These are phyloP conservation scores for Loris lydekkerianus DNA, from an alignment of 2,797 vertebrate genomes.

Conservation along the genomic window DNA sequence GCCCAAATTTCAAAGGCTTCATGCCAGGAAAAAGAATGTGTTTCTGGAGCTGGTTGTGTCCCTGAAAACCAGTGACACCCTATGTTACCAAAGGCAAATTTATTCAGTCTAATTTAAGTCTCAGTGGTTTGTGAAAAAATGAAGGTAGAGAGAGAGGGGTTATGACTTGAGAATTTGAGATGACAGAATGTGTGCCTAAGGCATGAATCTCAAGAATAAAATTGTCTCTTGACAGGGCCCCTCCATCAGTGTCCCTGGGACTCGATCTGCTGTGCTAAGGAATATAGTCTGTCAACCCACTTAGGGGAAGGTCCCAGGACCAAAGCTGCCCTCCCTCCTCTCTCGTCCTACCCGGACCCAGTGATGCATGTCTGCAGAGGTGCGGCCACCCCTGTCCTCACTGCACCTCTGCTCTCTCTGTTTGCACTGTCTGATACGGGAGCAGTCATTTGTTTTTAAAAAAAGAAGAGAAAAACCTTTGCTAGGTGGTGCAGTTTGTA, in stretches of 20 bases:
- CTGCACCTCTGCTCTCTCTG: conserved; percentile 82
- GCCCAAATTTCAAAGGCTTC: conserved; percentile 75
- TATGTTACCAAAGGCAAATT: conserved; percentile 82
- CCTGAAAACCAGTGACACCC: conserved; percentile 78
- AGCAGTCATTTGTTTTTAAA: conserved; percentile 67
- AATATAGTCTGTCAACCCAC: too few relatives aligned
- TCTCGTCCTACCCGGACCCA: not conserved
- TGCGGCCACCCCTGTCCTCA: conserved; percentile 68
- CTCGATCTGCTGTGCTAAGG: not conserved
- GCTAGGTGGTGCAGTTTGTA: conserved; percentile 64
- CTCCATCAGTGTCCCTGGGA: not conserved
- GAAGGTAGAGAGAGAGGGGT: not conserved
- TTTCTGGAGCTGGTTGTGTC: conserved; percentile 73
- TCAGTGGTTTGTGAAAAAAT: conserved; percentile 67
- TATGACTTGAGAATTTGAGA: not conserved
- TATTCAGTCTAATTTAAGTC: conserved; percentile 79
- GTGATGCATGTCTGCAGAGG: conserved; percentile 55
- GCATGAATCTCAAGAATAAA: not conserved
- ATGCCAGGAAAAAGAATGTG: conserved; percentile 68
- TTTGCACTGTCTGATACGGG: conserved; percentile 79
- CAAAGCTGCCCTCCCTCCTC: not conserved
- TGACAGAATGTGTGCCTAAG: not conserved
- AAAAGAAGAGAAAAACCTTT: conserved; percentile 69
- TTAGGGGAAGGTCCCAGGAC: not conserved
- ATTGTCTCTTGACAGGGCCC: too few relatives aligned